Conservation (phyloP, 2,113 vertebrate species). For the Cepphus grylle region DNA sequence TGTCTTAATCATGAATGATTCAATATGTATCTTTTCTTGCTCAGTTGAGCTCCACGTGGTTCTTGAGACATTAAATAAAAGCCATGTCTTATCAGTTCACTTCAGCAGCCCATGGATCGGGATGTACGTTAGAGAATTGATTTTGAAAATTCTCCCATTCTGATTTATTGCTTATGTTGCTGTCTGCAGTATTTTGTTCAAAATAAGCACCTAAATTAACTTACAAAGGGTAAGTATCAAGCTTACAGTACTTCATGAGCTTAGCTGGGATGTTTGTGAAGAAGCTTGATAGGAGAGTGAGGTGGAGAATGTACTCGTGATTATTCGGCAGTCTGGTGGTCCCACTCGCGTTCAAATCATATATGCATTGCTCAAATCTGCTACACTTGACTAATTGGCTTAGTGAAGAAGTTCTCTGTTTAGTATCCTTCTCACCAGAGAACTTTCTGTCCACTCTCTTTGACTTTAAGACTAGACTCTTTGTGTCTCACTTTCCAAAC, state of each 20-base stretch:
- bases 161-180: background rate
- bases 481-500: background rate
- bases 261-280: background rate
- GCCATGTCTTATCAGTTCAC: background rate
- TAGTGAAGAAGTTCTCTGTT: background rate
- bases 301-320: background rate
- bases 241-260: background rate
- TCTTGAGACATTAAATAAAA: slow-evolving; percentile 44
- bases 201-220: background rate
- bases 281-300: background rate
- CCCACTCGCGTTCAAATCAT: accelerated
- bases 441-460: background rate
- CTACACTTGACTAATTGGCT: background rate
- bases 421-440: background rate
- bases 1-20: slow-evolving; percentile 38
- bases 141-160: slow-evolving; percentile 30
- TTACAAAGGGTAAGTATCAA: background rate
- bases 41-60: background rate
- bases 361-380: background rate
- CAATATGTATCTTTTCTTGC: background rate
- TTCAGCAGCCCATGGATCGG: background rate
- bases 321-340: background rate
- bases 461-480: background rate
- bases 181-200: slow-evolving; percentile 12
- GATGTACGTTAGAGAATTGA: slow-evolving; percentile 30